These are phyloP conservation scores for Discoglossus pictus DNA, from an alignment of 2,797 vertebrate genomes.

Conservation along the genomic window DNA sequence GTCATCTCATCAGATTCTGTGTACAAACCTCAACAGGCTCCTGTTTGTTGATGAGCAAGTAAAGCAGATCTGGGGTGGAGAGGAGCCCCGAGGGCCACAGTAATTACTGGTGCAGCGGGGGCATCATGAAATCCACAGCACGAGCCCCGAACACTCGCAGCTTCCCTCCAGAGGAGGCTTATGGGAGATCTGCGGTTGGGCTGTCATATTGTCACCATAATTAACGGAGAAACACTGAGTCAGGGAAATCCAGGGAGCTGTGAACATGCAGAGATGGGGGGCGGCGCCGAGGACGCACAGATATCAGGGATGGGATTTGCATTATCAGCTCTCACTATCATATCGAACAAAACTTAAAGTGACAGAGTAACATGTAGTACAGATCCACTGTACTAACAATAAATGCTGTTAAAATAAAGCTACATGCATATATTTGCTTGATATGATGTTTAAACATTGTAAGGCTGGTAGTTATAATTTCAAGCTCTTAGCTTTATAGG, in stretches of 20 bases:
- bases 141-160: not conserved
- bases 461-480: too few relatives aligned
- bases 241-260: not conserved
- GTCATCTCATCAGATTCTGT: not conserved
- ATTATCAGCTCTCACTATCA: too few relatives aligned
- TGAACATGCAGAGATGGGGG: not conserved
- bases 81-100: constrained; percentile 18
- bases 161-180: not conserved
- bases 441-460: too few relatives aligned
- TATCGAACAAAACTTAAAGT: too few relatives aligned
- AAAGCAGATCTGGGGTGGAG: constrained; percentile 2
- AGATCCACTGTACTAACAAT: too few relatives aligned
- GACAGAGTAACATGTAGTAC: too few relatives aligned
- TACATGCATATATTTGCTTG: too few relatives aligned
- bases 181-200: not conserved
- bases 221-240: constrained; percentile 6
- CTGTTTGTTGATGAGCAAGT: constrained; percentile 5
- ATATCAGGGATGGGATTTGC: too few relatives aligned
- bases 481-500: too few relatives aligned
- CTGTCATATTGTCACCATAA: constrained; percentile 8
- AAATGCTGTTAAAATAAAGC: too few relatives aligned
- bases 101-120: not conserved
- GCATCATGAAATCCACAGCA: constrained; percentile 21
- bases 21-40: constrained; percentile 22
- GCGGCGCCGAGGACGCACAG: not conserved